Base-by-base conservation (phyloP, 2,797 vertebrate species). In the Poeciliopsis turneri region DNA sequence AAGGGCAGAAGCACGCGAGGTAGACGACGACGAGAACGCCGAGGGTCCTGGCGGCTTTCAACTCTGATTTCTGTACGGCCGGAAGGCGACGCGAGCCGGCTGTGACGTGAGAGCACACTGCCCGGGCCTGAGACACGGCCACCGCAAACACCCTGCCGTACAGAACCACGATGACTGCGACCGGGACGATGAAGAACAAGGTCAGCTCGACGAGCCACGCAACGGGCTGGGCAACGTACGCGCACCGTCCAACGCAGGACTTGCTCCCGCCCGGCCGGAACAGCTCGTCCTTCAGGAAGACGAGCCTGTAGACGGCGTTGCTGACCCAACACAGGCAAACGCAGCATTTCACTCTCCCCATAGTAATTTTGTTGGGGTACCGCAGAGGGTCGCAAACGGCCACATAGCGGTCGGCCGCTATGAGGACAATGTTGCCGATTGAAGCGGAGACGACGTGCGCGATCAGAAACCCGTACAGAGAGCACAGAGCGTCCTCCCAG, bases 251-350 rank as follows among this genome's bases (percentile, higher is more conserved):
- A 43, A 64, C 49, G n/a, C 79, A 80, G 36, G 79, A 64, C 11
- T 57, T 64, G 41, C 57, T 16, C 18, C 45, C 30, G 12, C 79
- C 79, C 43, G 68, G 68, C 43, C 33, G 33, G 64, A 33, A 61
- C 45, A 77, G 39, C 1, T 70, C 20, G 0, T 78, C 43, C 0
- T 18, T 57, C 8, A 69, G 0, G 0, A 33, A 13, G 0, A 85
- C 0, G 57, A 8, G 4, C 16, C 16, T 15, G 61, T 59, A 80
- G 4, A 82, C 36, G 36, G 36, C 36, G 4, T 80, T 68, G 15
- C 23, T 49, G 4, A 83, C 0, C 87, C 89, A 90, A 66, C 85
- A 90, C 4, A 80, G 16, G 45, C 71, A 86, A 30, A 81, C 47
- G 20, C 68, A 68, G 2, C 72, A 2, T 57, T 77, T 69, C 0